Conservation (phyloP, 2,113 vertebrate genomes). For the Scophthalmus maximus region DNA sequence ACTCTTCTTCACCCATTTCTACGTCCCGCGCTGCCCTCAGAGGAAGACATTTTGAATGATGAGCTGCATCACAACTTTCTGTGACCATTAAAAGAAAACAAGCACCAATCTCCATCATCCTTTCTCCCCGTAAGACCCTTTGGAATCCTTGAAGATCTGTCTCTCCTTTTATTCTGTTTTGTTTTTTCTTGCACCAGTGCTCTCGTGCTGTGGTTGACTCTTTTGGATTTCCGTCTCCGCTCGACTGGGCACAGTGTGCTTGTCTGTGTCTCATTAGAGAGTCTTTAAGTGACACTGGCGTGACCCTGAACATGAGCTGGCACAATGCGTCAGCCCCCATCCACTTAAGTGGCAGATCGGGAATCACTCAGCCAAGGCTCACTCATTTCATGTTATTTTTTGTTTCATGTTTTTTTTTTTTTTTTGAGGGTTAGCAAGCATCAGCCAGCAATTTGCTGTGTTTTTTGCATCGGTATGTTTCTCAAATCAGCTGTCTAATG, state of each 20-base stretch:
- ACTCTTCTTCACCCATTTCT: conserved; percentile 21
- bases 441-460: conserved; percentile 19
- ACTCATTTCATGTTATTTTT: conserved; percentile 51
- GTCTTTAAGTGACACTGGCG: conserved; percentile 59
- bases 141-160: conserved; percentile 4
- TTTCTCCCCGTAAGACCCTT: background rate
- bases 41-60: conserved; percentile 32
- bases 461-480: conserved; percentile 42
- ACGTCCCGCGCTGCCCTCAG: background rate
- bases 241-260: conserved; percentile 39
- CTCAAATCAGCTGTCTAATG: conserved; percentile 53
- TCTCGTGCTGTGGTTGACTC: conserved; percentile 43
- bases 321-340: conserved; percentile 55
- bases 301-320: conserved; percentile 72
- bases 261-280: conserved; percentile 71
- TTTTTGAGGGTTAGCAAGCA: conserved; percentile 14
- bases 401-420: conserved; percentile 13
- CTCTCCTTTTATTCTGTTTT: background rate
- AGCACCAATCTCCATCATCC: background rate
- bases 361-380: conserved; percentile 48
- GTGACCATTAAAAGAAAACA: conserved; percentile 1
- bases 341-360: conserved; percentile 63
- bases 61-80: conserved; percentile 17
- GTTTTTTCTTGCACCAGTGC: conserved; percentile 15
- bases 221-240: conserved; percentile 32